Conservation (phyloP, 1,140 invertebrate species). For the Arctopsyche grandis region DNA sequence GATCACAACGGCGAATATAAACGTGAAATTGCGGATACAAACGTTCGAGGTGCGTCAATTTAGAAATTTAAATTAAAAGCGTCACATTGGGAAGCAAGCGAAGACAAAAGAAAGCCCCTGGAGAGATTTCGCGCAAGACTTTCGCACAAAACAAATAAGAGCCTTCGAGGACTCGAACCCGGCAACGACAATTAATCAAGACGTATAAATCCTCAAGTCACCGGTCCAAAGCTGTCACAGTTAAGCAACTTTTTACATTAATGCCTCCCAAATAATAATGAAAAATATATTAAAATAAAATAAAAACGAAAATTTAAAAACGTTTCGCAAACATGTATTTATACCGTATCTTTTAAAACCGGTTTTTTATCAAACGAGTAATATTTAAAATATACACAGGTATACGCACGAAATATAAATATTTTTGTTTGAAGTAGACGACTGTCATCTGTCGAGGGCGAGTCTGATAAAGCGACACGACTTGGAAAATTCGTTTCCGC, state of each 20-base stretch:
- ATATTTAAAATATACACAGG: background rate
- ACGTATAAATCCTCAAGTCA: slow-evolving; percentile 42
- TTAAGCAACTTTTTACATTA: slow-evolving; percentile 38
- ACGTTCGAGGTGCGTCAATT: no score
- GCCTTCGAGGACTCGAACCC: background rate
- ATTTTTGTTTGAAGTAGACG: background rate
- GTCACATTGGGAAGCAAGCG: background rate
- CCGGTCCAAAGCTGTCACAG: slow-evolving; percentile 24
- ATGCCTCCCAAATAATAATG: slow-evolving; percentile 30
- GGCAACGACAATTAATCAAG: slow-evolving; percentile 43
- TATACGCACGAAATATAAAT: background rate
- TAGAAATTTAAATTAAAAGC: no score
- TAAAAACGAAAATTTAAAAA: background rate
- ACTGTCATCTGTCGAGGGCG: background rate
- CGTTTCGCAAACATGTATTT: background rate
- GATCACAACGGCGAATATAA: no score
- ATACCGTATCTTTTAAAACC: background rate
- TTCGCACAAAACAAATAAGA: background rate
- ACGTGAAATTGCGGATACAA: no score
- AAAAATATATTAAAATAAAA: background rate
- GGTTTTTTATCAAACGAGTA: no score
- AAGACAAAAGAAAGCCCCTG: background rate
- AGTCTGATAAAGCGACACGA: background rate
- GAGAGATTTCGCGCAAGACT: background rate
- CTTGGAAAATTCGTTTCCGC: background rate